Base-by-base conservation (phyloP, 2,113 vertebrate species). In the Aramus guarauna region DNA sequence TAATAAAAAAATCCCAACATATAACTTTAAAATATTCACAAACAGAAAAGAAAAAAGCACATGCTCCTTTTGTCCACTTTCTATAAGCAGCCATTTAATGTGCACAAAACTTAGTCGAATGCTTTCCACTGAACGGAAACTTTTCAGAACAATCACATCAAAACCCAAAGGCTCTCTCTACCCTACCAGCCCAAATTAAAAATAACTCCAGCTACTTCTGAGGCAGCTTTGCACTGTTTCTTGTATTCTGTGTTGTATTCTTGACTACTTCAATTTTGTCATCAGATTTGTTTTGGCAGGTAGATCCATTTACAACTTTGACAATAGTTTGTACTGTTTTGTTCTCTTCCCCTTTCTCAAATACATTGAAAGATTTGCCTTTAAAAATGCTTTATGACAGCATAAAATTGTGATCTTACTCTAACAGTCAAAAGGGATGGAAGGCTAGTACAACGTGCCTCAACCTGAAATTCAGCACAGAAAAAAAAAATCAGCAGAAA, bases 221-320 rank as follows among this genome's bases (percentile, higher is more conserved):
- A 72, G 58, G 37, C 12, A 59, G 55, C 21, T 92, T 45, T 60
- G 37, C 22, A 43, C 36, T 60, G 52, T 76, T 82, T 75, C 30
- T n/a, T 69, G n/a, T 47, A 37, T 29, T 72, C n/a, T 30, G 62
- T 64, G 32, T n/a, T 80, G 16, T 29, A 34, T 80, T 62, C 41
- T 66, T 24, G 45, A 67, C 67, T 43, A 47, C 53, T 88, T 94
- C 80, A 64, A 55, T 95, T 94, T 67, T 96, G 36, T 90, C 45
- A 96, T 86, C 52, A 48, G 55, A 14, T 47, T 93, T 94, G 39
- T 94, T 81, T 97, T 80, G 82, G 88, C 84, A 95, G 41, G 43
- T 78, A 71, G 75, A 50, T 72, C 74, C 77, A 92, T 96, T 96
- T 92, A 78, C 83, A 85, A 56, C 85, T 83, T 62, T 6, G 12